Evolutionary conservation across 2,888 invertebrate species (phyloP).

Genomic region (Gortyna flavago): DNA sequence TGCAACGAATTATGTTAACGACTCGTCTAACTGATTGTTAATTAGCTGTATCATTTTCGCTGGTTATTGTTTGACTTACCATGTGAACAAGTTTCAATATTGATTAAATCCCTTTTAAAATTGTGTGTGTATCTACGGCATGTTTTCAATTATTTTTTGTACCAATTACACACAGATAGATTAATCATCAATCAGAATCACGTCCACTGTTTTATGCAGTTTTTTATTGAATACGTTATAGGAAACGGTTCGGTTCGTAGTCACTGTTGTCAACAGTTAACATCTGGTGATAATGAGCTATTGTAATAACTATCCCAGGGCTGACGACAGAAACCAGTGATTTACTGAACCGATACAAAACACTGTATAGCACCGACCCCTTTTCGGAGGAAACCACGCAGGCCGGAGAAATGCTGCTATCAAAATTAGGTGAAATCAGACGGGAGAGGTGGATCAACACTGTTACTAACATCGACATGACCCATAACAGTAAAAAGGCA

Average conservation of each 20-base stretch:
- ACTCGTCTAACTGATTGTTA: constrained; percentile 55
- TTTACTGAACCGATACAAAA: no score
- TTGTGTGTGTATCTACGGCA: not conserved
- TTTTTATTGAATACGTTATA: constrained; percentile 20
- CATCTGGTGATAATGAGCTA: constrained; percentile 47
- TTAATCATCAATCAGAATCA: constrained; percentile 29
- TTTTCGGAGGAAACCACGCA: no score
- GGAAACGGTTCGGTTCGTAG: constrained; percentile 33
- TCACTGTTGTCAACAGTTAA: constrained; percentile 47
- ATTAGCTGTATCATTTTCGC: constrained; percentile 39
- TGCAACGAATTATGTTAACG: constrained; percentile 42
- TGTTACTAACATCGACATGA: no score
- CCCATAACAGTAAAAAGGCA: no score
- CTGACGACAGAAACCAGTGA: no score
- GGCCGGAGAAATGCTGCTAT: no score
- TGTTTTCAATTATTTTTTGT: constrained; percentile 19
- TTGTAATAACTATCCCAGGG: constrained; percentile 41
- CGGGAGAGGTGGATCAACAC: no score
- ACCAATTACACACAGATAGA: constrained; percentile 25
- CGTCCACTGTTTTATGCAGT: constrained; percentile 14
- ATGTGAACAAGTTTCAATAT: constrained; percentile 7
- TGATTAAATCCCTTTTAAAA: constrained; percentile 6
- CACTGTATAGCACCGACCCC: no score
- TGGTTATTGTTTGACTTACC: not conserved
- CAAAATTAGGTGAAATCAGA: no score